phyloP scores from a whole-genome alignment of 2,797 vertebrate species.

The Novumbra hubbsi region DNA sequence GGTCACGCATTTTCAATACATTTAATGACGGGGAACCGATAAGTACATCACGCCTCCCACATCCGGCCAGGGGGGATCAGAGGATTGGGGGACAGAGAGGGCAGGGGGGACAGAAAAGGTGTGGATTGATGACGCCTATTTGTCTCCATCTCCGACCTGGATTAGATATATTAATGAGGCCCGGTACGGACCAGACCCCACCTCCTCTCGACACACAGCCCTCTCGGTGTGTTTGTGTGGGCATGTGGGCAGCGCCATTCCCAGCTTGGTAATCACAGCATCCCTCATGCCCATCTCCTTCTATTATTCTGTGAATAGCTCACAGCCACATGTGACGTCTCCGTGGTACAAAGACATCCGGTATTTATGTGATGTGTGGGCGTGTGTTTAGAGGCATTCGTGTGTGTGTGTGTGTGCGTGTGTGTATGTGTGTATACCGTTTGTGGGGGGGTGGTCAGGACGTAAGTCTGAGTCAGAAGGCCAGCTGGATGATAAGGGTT shows the following conservation, averaged over 20 bases:
- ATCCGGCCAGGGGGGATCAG: not conserved
- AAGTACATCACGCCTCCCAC: not conserved
- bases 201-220: not conserved
- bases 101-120: too few relatives aligned
- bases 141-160: not conserved
- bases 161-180: not conserved
- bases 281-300: not conserved
- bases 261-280: not conserved
- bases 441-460: not conserved
- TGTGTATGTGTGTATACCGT: not conserved
- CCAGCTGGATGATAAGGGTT: conserved; percentile 6
- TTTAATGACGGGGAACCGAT: not conserved
- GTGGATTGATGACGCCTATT: conserved; percentile 7
- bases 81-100: not conserved
- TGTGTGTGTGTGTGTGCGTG: conserved; percentile 1
- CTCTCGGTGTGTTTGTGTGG: not conserved
- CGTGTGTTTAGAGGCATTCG: not conserved
- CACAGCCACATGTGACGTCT: not conserved
- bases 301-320: not conserved
- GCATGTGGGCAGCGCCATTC: not conserved
- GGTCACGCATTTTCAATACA: not conserved
- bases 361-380: not conserved
- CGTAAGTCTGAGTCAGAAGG: conserved; percentile 3
- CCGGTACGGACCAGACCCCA: not conserved
- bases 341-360: not conserved